Percentiles rank a stretch among this genome's conserved stretches.
Conservation (phyloP, 2,113 vertebrate species). For the Protobothrops mucrosquamatus region DNA sequence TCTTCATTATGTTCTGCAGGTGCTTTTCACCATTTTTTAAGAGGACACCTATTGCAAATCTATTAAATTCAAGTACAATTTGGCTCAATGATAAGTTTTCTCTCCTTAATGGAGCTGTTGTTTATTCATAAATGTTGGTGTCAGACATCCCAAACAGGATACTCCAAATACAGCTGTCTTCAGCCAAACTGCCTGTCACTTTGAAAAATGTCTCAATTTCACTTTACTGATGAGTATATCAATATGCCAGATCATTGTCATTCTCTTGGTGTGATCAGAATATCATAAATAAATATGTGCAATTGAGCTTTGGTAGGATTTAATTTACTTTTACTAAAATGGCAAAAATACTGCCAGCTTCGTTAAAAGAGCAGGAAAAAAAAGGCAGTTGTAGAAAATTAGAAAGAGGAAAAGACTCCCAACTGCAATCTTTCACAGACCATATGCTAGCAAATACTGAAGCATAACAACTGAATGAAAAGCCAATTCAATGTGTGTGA, state of each 20-base stretch:
- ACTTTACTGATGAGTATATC: slow-evolving; percentile 36
- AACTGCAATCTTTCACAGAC: neutral
- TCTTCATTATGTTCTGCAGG: neutral
- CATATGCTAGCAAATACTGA: neutral
- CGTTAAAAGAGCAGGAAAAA: slow-evolving; percentile 14
- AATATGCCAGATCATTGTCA: slow-evolving; percentile 30
- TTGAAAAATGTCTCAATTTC: slow-evolving; percentile 47
- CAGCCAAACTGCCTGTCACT: slow-evolving; percentile 27
- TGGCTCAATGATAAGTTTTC: slow-evolving; percentile 14
- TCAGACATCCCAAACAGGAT: slow-evolving; percentile 26
- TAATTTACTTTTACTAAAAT: slow-evolving; percentile 32
- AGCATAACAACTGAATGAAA: neutral
- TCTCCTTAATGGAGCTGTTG: neutral
- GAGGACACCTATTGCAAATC: neutral
- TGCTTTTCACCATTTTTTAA: neutral
- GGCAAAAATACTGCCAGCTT: slow-evolving; percentile 4
- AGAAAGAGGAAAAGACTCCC: neutral
- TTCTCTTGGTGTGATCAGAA: slow-evolving; percentile 11
- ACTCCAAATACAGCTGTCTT: slow-evolving; percentile 35
- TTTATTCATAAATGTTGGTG: slow-evolving; percentile 37
- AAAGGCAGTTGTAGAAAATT: slow-evolving; percentile 1
- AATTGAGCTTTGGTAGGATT: slow-evolving; percentile 27
- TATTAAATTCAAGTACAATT: slow-evolving; percentile 33
- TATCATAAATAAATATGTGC: slow-evolving; percentile 23
- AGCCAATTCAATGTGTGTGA: neutral